Conservation (phyloP, 2,888 invertebrate species). For the Myopa tessellatipennis region DNA sequence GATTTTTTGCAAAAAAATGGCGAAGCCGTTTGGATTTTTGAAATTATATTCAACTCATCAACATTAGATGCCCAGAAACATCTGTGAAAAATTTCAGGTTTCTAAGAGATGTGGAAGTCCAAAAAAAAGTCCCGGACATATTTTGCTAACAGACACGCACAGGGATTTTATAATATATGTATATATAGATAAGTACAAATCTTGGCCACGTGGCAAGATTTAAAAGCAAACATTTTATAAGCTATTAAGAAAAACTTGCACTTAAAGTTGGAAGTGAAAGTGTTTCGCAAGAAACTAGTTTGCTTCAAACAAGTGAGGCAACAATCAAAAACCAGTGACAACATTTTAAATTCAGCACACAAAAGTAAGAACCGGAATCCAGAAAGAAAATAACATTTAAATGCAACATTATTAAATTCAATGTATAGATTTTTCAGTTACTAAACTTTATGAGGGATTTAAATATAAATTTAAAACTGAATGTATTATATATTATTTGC, state of each 20-base stretch:
- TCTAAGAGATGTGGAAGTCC: no score
- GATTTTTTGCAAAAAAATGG: no score
- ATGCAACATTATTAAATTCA: background rate
- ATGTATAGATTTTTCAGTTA: background rate
- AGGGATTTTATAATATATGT: no score
- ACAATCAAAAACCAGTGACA: background rate
- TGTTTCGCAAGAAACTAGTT: conserved; percentile 11
- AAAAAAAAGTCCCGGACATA: no score
- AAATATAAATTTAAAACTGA: no score
- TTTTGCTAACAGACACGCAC: no score
- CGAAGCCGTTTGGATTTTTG: no score
- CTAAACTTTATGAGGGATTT: no score
- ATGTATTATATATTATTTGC: no score
- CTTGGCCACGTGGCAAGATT: conserved; percentile 3
- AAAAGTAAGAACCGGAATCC: background rate
- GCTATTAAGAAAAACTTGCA: background rate
- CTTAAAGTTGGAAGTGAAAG: conserved; percentile 13
- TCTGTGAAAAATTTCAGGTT: no score
- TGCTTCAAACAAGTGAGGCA: background rate
- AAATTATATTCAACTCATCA: no score
- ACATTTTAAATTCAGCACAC: conserved; percentile 6
- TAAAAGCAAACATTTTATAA: background rate
- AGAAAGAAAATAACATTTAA: background rate
- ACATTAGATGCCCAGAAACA: no score
- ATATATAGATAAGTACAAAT: background rate